A percentile compares a stretch with the other conserved stretches of the same genome.
phyloP scores from a whole-genome alignment of 2,888 invertebrate species.

The Drosophila parthenogenetica region DNA sequence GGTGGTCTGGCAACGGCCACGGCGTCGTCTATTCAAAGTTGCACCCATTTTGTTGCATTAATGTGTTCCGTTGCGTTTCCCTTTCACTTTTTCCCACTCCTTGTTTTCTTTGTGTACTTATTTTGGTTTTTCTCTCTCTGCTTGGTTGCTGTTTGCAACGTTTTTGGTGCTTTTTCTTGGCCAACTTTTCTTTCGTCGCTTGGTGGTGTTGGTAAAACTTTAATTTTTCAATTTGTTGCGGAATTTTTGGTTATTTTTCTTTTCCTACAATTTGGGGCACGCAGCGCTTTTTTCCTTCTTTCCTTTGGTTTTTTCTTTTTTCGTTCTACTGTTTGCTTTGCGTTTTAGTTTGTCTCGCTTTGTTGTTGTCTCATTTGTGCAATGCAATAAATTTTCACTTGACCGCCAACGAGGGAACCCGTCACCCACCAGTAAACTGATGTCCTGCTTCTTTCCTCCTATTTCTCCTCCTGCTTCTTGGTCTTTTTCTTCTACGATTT shows the following conservation, averaged over 20 bases:
- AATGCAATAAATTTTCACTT: constrained; percentile 76
- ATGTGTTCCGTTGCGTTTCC: constrained; percentile 46
- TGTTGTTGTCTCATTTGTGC: constrained; percentile 77
- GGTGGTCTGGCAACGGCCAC: constrained; percentile 31
- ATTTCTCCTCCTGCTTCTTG: neutral
- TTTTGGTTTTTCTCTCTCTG: constrained; percentile 26
- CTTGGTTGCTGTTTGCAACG: constrained; percentile 51
- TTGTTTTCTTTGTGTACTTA: constrained; percentile 6
- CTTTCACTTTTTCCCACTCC: constrained; percentile 5
- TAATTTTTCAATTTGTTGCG: constrained; percentile 80
- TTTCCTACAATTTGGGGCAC: constrained; percentile 50
- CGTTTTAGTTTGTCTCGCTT: constrained; percentile 59
- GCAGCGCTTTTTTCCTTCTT: constrained; percentile 26
- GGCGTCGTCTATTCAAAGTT: constrained; percentile 66
- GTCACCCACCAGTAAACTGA: constrained; percentile 54
- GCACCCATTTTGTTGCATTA: constrained; percentile 71
- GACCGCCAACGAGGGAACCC: constrained; percentile 78
- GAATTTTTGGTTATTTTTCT: constrained; percentile 74
- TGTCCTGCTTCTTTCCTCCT: constrained; percentile 12
- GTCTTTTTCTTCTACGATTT: constrained; percentile 10
- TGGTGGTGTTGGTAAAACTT: constrained; percentile 64
- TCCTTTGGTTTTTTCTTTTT: neutral
- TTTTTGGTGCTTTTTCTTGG: constrained; percentile 50
- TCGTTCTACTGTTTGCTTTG: constrained; percentile 57
- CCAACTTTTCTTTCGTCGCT: constrained; percentile 60